Evolutionary conservation across 53 echinoderm and acorn worm genomes (phyloP), one percentile per base, ranked within the genome.

Genomic region (Mesocentrotus franciscanus): DNA sequence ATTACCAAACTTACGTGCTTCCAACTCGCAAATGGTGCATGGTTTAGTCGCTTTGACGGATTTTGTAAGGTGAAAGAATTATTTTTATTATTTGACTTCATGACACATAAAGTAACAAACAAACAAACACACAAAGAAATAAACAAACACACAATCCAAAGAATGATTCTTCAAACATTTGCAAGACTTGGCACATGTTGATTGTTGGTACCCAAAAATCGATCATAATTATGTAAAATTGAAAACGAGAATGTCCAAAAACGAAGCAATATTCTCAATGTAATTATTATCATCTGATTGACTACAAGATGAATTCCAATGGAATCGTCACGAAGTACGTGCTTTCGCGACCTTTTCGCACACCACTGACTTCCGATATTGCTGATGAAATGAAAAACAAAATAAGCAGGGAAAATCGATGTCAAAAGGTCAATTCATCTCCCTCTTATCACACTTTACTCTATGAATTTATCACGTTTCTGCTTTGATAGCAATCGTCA

Each of bases 351-450:
- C 12, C 55, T 27, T n/a, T 57, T 58, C 56, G 10, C 26, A 58
- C n/a, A 87, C 58, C 58, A 87, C 27, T 58, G 87, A 87, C 49
- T 78, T 84, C 84, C 84, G 84, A 39, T 42, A 87, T n/a, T 24
- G 14, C 57, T 87, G 29, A 58, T 87, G 58, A 57, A 87, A 87
- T 20, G 18, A 87, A 55, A 83, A 39, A 49, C 17, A 49, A 20
- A 56, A 33, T 58, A 27, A 58, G 87, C 26, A 81, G 42, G 81
- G 58, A 24, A 87, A 87, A 57, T 87, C 57, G 24, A 87, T 58
- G 58, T 29, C 58, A 87, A 24, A 87, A 87, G 87, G 87, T 87
- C 87, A 87, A 57, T 87, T 58, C n/a, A 87, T 87, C 87, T 87
- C n/a, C 57, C 22, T 22, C 58, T 29, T n/a, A 81, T 81, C 81